phyloP scores from a whole-genome alignment of 2,888 invertebrate genomes.

The Sminthurides aquaticus region DNA sequence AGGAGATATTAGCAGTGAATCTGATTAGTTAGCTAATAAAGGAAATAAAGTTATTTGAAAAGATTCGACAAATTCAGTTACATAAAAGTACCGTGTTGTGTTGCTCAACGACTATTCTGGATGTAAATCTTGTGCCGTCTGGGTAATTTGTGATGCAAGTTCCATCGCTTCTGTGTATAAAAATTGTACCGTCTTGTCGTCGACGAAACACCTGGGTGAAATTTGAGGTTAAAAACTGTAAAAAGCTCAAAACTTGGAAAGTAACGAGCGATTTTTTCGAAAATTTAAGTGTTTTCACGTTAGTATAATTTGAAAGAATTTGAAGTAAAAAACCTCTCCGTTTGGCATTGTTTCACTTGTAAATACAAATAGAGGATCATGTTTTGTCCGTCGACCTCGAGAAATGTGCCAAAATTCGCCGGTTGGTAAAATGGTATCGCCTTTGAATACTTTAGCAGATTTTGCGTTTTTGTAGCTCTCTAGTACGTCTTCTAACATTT shows the following conservation, averaged over 20 bases:
- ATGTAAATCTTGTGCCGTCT: constrained; percentile 40
- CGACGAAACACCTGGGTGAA: constrained; percentile 27
- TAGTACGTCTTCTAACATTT: neutral
- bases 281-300: too few relatives aligned
- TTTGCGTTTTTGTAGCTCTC: constrained; percentile 20
- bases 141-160: constrained; percentile 36
- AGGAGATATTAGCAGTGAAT: neutral
- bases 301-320: constrained; percentile 6
- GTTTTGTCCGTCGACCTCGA: constrained; percentile 27
- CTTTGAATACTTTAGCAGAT: constrained; percentile 31
- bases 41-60: too few relatives aligned
- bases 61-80: too few relatives aligned
- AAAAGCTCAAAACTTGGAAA: neutral
- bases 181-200: constrained; percentile 38
- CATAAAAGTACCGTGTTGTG: too few relatives aligned
- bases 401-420: constrained; percentile 33
- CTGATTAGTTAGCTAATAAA: too few relatives aligned
- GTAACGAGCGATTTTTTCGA: neutral
- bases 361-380: constrained; percentile 32
- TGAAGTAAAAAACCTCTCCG: too few relatives aligned
- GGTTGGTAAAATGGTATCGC: constrained; percentile 34
- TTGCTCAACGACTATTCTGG: constrained; percentile 30
- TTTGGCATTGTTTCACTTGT: constrained; percentile 31
- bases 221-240: neutral
- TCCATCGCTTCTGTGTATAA: constrained; percentile 36